Conservation (phyloP, 92 coral and sea anemone species). For the Scolanthus callimorphus region DNA sequence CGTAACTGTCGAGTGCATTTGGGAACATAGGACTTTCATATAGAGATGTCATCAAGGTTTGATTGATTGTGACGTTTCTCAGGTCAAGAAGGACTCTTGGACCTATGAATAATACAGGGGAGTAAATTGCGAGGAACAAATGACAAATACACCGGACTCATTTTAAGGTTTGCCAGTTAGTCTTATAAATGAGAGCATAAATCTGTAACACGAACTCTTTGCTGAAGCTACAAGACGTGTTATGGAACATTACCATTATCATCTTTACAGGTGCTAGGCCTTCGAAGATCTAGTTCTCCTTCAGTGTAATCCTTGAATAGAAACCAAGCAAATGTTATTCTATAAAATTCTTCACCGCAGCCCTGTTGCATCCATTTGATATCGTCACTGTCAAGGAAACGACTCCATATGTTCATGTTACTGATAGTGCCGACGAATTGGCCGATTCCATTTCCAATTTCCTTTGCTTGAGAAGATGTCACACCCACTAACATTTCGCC, state of each 20-base stretch:
- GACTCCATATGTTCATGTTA: conserved; percentile 41
- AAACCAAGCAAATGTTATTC: conserved; percentile 18
- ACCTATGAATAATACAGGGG: no score
- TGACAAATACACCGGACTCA: no score
- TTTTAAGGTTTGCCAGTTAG: no score
- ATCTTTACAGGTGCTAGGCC: conserved; percentile 46
- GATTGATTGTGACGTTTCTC: no score
- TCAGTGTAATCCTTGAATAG: conserved; percentile 7
- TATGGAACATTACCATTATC: conserved; percentile 14
- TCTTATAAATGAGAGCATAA: no score
- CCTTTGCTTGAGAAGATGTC: conserved; percentile 4
- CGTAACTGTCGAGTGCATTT: conserved; percentile 35
- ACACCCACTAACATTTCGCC: conserved; percentile 35
- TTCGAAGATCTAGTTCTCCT: conserved; percentile 1
- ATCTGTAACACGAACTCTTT: no score
- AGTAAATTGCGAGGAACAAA: no score
- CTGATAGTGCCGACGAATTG: conserved; percentile 44
- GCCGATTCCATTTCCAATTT: conserved; percentile 1
- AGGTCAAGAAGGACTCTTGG: no score
- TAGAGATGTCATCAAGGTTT: conserved; percentile 3
- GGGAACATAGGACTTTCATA: conserved; percentile 2
- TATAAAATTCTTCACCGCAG: conserved; percentile 4
- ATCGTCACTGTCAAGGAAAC: conserved; percentile 5
- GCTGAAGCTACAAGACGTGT: no score
- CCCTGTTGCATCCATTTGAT: conserved; percentile 17